Percentiles rank a stretch among this genome's conserved stretches.
Evolutionary conservation across 2,888 invertebrate genomes (phyloP).

Genomic region (Plebejus melissa): DNA sequence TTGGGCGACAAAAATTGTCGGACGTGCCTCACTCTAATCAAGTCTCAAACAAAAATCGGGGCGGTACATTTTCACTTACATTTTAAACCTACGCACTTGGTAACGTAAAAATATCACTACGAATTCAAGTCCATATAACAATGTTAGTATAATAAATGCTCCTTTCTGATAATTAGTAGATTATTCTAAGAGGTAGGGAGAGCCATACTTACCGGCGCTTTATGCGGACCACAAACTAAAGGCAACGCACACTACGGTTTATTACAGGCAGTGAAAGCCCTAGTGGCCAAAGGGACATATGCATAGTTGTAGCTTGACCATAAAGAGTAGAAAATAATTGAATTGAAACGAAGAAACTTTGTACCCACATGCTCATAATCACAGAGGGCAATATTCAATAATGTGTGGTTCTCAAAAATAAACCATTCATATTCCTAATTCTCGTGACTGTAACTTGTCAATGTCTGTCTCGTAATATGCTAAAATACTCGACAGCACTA

Average conservation of each 20-base stretch:
- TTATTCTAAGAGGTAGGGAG: constrained; percentile 49
- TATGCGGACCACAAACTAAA: constrained; percentile 32
- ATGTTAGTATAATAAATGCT: constrained; percentile 60
- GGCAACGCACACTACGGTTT: constrained; percentile 30
- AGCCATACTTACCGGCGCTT: constrained; percentile 27
- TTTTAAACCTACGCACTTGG: constrained; percentile 58
- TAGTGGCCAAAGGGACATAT: too few relatives aligned
- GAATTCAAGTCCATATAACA: constrained; percentile 40
- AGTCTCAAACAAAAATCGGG: constrained; percentile 39
- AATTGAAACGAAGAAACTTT: too few relatives aligned
- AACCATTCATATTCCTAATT: too few relatives aligned
- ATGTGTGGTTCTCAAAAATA: too few relatives aligned
- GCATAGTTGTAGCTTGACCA: too few relatives aligned
- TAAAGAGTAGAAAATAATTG: too few relatives aligned
- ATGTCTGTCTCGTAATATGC: too few relatives aligned
- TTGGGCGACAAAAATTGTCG: not conserved
- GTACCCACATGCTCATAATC: too few relatives aligned
- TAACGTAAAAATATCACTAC: constrained; percentile 73
- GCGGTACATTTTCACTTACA: constrained; percentile 43
- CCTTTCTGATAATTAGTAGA: constrained; percentile 51
- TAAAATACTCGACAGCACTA: too few relatives aligned
- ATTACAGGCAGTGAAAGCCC: not conserved
- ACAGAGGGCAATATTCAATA: too few relatives aligned
- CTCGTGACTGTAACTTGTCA: too few relatives aligned
- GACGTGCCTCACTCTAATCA: not conserved